Conservation (phyloP, 2,797 vertebrate species). For the Gadopsis marmoratus region DNA sequence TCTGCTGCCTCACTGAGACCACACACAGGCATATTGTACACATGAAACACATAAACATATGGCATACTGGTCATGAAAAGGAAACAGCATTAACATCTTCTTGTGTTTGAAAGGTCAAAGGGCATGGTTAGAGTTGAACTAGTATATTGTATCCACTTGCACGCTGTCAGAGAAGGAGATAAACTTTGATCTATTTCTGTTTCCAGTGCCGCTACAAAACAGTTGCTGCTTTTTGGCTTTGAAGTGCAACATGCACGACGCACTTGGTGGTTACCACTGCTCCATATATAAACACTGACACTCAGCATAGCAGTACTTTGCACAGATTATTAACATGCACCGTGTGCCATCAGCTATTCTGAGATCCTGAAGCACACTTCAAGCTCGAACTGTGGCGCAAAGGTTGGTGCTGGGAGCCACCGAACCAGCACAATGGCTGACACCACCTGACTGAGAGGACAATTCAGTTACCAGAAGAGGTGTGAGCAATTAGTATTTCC, state of each 20-base stretch:
- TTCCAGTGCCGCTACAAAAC: conserved; percentile 55
- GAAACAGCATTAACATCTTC: neutral
- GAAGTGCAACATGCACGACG: conserved; percentile 49
- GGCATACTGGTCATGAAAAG: neutral
- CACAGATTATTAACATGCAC: conserved; percentile 68
- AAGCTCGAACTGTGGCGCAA: conserved; percentile 49
- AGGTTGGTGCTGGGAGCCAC: conserved; percentile 43
- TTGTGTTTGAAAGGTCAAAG: conserved; percentile 51
- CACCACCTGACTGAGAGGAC: conserved; percentile 39
- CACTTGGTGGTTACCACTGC: conserved; percentile 37
- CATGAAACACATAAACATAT: conserved; percentile 19
- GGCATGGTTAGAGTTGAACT: conserved; percentile 25
- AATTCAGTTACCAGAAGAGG: conserved; percentile 39
- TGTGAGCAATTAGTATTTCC: conserved; percentile 34
- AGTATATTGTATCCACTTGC: conserved; percentile 7
- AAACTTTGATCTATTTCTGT: conserved; percentile 55
- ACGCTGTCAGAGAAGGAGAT: conserved; percentile 22
- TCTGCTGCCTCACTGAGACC: conserved; percentile 54
- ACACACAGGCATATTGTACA: conserved; percentile 50
- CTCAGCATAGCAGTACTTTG: conserved; percentile 39
- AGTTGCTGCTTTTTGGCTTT: conserved; percentile 58
- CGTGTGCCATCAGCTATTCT: conserved; percentile 70
- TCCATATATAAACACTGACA: conserved; percentile 61
- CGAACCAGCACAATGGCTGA: conserved; percentile 35
- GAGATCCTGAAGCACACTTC: conserved; percentile 59